These are phyloP conservation scores for Drosophila serrata DNA, from an alignment of 1,140 invertebrate genomes.

Conservation along the genomic window DNA sequence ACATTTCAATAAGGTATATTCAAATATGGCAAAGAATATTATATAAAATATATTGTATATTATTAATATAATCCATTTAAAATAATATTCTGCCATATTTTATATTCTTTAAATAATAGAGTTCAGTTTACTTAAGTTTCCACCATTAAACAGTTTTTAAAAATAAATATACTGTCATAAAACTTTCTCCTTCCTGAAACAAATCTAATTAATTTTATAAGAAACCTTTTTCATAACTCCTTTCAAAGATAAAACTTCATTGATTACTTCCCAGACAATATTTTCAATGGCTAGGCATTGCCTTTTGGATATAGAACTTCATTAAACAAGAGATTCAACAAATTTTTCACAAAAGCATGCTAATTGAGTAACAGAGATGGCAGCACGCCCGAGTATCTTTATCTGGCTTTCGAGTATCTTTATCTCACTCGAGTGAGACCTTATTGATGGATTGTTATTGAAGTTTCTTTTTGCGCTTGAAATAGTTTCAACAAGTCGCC, in stretches of 20 bases:
- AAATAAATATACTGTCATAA: background rate
- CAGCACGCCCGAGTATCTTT: slow-evolving; percentile 1
- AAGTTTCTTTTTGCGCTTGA: slow-evolving; percentile 47
- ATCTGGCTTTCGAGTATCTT: slow-evolving; percentile 5
- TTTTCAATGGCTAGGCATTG: no score
- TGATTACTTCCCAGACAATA: background rate
- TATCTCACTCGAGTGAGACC: background rate
- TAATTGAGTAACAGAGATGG: slow-evolving; percentile 41
- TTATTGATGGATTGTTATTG: slow-evolving; percentile 28
- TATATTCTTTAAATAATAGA: background rate
- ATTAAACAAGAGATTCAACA: slow-evolving; percentile 47
- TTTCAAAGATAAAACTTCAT: background rate
- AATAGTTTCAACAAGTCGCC: slow-evolving; percentile 66
- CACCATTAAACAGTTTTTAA: background rate
- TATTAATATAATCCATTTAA: background rate
- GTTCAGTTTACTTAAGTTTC: background rate
- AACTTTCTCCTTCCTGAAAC: background rate
- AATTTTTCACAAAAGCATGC: slow-evolving; percentile 60
- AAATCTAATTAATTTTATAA: background rate
- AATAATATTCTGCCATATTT: background rate
- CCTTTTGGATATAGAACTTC: no score
- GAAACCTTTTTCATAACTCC: background rate
- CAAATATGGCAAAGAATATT: no score
- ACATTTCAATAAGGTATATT: no score
- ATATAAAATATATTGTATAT: background rate